These are phyloP conservation scores for Aptenodytes patagonicus DNA, from an alignment of 2,113 vertebrate genomes.

Conservation along the genomic window DNA sequence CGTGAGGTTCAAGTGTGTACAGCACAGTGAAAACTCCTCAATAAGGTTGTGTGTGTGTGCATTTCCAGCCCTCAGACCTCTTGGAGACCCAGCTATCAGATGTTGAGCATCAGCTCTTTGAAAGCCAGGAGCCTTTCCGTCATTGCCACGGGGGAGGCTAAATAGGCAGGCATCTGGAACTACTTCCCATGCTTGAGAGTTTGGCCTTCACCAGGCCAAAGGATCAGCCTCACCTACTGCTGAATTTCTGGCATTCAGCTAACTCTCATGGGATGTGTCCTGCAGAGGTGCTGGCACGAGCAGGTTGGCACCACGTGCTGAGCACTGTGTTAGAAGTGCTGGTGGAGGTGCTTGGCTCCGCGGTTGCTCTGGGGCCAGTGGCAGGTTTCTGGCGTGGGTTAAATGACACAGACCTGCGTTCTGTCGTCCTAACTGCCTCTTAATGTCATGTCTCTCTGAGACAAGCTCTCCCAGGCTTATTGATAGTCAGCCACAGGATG, in stretches of 20 bases:
- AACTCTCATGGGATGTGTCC: not conserved
- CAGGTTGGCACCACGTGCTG: not conserved
- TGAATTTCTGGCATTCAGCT: not conserved
- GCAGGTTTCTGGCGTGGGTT: not conserved
- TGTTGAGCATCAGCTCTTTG: not conserved
- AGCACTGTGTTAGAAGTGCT: not conserved
- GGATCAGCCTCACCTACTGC: not conserved
- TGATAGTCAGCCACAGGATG: not conserved
- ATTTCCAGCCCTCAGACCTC: not conserved
- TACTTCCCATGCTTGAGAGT: not conserved
- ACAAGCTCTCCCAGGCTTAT: not conserved
- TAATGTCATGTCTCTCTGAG: not conserved
- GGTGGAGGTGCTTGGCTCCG: not conserved
- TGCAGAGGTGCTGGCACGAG: not conserved
- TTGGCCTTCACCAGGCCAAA: not conserved
- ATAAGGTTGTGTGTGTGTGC: too few relatives aligned
- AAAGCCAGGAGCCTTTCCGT: not conserved
- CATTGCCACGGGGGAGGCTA: not conserved
- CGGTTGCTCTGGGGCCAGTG: rapidly evolving
- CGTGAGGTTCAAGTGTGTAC: not conserved
- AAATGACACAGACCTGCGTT: rapidly evolving
- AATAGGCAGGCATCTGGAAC: not conserved
- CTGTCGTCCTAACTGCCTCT: not conserved
- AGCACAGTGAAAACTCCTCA: not conserved
- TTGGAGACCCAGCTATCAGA: not conserved